Base-by-base conservation (phyloP, 2,113 vertebrate species). In the Strigops habroptila region DNA sequence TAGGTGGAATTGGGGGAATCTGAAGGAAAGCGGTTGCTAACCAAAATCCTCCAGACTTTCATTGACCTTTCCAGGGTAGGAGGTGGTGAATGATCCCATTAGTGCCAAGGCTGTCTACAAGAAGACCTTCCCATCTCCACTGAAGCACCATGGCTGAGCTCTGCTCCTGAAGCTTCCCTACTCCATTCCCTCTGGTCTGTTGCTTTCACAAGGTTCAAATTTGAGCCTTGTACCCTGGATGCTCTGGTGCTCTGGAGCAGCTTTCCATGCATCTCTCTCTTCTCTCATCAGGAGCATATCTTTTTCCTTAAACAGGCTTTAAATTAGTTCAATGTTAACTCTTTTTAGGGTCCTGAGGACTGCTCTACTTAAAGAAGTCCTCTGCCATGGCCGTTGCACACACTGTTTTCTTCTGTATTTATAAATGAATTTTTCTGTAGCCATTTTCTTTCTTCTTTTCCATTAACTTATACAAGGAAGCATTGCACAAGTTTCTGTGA, bases 251-350 rank as follows among this genome's bases (percentile, higher is more conserved):
- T 91, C 70, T 96, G 62, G 75, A 84, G 18, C 53, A 91, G 79
- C 68, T 22, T 90, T 84, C 14, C 33, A 28, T 19, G 15, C 30
- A 39, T 64, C 35, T 95, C 57, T 94, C 69, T 90, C 10, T 79
- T 91, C 73, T 86, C 60, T 87, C 93, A 91, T 91, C 69, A 92
- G 55, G 39, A 94, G 60, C 24, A 91, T 41, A 83, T 48, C 24
- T 37, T 94, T 96, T 96, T 90, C 83, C 5, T 67, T 81, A 28
- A 81, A 28, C 2, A 70, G 35, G 3, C 7, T 41, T 86, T 57
- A 24, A 67, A 63, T 74, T 2, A 21, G 28, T 24, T 89, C 19
- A 41, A 1, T 19, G 11, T 52, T 51, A 77, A 81, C 5, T 35
- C 14, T 53, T 71, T 91, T 75, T 48, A 75, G 22, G 7, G 25